Evolutionary conservation across 2,113 vertebrate species (phyloP).

Genomic region (Atherinomorus stipes): DNA sequence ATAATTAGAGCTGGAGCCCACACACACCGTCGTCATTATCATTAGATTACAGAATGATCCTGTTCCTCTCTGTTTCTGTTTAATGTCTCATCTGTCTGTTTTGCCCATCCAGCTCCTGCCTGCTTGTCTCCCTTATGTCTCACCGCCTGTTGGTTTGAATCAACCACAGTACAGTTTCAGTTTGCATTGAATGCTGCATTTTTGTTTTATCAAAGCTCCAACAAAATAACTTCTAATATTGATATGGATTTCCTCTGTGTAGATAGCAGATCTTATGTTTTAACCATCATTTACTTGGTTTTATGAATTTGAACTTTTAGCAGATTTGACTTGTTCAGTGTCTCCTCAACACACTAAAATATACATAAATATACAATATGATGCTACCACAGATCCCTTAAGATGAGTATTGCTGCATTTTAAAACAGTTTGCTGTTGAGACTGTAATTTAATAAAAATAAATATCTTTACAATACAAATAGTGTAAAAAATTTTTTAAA

Average conservation of each 20-base stretch:
- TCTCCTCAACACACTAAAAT: too few species aligned
- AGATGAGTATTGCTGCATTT: too few species aligned
- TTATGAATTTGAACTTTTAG: too few species aligned
- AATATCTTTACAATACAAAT: too few species aligned
- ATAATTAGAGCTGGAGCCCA: conserved; percentile 63
- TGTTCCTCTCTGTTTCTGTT: conserved; percentile 57
- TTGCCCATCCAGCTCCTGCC: neutral
- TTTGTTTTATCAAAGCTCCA: conserved; percentile 8
- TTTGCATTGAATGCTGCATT: conserved; percentile 1
- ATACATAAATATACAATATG: too few species aligned
- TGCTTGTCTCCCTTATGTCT: conserved; percentile 30
- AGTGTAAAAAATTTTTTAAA: too few species aligned
- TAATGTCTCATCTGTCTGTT: conserved; percentile 60
- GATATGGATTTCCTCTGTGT: neutral
- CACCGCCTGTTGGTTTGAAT: conserved; percentile 13
- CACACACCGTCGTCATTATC: conserved; percentile 50
- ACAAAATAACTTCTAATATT: too few species aligned
- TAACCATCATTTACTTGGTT: too few species aligned
- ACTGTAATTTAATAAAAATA: too few species aligned
- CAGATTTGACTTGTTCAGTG: too few species aligned
- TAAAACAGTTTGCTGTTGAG: too few species aligned
- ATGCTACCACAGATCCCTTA: too few species aligned
- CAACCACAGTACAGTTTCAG: conserved; percentile 4
- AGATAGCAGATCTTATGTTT: neutral
- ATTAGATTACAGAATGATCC: conserved; percentile 65